Evolutionary conservation across 2,113 vertebrate species (phyloP).

Genomic region (Cariama cristata): DNA sequence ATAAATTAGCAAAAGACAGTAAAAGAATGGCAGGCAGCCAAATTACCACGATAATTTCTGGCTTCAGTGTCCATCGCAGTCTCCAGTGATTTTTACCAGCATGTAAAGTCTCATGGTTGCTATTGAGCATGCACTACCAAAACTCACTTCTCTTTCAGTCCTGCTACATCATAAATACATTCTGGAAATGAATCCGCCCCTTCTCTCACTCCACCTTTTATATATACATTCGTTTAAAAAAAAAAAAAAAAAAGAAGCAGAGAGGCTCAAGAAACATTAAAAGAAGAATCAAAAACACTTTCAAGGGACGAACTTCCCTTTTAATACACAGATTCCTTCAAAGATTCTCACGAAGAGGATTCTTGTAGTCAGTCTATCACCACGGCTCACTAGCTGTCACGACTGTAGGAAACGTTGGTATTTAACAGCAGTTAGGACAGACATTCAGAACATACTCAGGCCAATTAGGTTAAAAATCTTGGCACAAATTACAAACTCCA

Average conservation of each 20-base stretch:
- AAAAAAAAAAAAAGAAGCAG: neutral
- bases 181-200: neutral
- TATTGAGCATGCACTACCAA: neutral
- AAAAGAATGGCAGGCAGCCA: neutral
- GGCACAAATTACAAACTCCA: neutral
- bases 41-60: neutral
- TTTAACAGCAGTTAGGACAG: neutral
- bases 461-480: neutral
- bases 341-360: neutral
- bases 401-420: neutral
- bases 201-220: neutral
- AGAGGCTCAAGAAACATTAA: neutral
- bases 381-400: neutral
- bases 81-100: neutral
- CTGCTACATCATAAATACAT: neutral
- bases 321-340: neutral
- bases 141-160: neutral
- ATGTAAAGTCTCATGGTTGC: neutral
- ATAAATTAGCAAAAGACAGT: neutral
- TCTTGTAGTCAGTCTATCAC: neutral
- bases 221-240: rapidly evolving
- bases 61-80: neutral
- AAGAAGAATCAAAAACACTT: neutral
- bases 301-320: neutral
- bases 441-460: neutral